Evolutionary conservation across 2,888 invertebrate genomes (phyloP), one percentile per base, ranked within the genome.

Genomic region (Gerris lacustris): DNA sequence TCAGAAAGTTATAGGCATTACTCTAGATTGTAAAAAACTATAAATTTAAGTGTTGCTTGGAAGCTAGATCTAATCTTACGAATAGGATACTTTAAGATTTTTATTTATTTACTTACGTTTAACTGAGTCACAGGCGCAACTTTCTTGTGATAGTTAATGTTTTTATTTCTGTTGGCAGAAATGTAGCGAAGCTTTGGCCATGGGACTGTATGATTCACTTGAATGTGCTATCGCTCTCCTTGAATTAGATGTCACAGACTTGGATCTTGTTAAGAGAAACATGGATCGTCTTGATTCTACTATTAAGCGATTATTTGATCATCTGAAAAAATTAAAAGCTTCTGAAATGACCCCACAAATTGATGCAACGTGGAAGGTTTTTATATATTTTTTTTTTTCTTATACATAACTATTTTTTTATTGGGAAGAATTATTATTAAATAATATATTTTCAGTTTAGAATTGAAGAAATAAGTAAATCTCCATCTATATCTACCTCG

Each of bases 261-360:
- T 87, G 15, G 89, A 90, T 69, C 83, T 87, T 63, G 79, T 93
- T 47, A 87, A 88, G 72, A 85, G 84, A 17, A 87, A 89, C 1
- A 87, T 90, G 73, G 92, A 94, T 73, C 86, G 86, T 72, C 82
- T 94, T 45, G 92, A 93, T 77, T 77, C 81, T 64, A 83, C 88
- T 44, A 82, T 88, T 70, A 89, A 88, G 79, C 87, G 77, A 73
- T 84, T 91, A 0, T 83, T 88, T 71, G 91, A 91, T 45, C 86
- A 88, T 0, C 80, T 93, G 6, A 87, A 86, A 80, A 84, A 89
- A 80, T 82, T 86, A 74, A 84, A 88, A 82, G 81, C 81, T 77
- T 82, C 84, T 64, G 87, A 87, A 70, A 72, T 68, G 7, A 55
- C 70, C 18, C 73, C 72, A 5, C 68, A 68, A 55, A 67, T 75